Base-by-base conservation (phyloP, 2,888 invertebrate species). In the Philonicus albiceps region DNA sequence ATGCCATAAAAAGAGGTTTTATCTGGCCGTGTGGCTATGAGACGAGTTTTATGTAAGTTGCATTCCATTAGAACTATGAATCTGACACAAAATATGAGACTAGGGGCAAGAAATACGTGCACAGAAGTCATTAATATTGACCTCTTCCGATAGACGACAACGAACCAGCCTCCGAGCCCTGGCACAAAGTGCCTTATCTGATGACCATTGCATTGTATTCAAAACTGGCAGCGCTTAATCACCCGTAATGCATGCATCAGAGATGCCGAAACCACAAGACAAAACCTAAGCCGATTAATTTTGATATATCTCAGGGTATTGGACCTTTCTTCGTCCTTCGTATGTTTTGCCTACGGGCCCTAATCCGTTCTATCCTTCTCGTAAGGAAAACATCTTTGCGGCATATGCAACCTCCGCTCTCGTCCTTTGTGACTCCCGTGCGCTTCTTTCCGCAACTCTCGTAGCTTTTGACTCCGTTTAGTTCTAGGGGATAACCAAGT, bases 81-180 rank as follows among this genome's bases (percentile, higher is more conserved):
- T 81, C 81, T 81, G 81, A 81, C 81, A 81, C 55, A 55, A 81
- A 81, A 55, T 81, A 81, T 81, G 34, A 34, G 55, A 81, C 37
- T 11, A 53, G 49, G 55, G 16, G 37, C 22, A 8, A 16, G n/a
- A 64, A 55, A 7, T 37, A 64, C 27, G 55, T 30, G 34, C 34
- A 55, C 64, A 55, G 30, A 34, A 81, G 31, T 81, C 64, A 81
- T 81, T 81, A 81, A 81, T 81, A 81, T 81, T 81, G 81, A 81
- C 81, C 81, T 81, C 55, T 64, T 81, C 55, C 81, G 81, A 81
- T 81, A 81, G 31, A 81, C 34, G 81, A 19, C 81, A 19, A 19
- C 7, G 27, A 64, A 19, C 55, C 34, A 81, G 55, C 11, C 55
- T 55, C 55, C 34, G 81, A 34, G 37, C 64, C 27, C 53, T 81